Evolutionary conservation across 2,113 vertebrate species (phyloP).

Genomic region (Nycticebus coucang): DNA sequence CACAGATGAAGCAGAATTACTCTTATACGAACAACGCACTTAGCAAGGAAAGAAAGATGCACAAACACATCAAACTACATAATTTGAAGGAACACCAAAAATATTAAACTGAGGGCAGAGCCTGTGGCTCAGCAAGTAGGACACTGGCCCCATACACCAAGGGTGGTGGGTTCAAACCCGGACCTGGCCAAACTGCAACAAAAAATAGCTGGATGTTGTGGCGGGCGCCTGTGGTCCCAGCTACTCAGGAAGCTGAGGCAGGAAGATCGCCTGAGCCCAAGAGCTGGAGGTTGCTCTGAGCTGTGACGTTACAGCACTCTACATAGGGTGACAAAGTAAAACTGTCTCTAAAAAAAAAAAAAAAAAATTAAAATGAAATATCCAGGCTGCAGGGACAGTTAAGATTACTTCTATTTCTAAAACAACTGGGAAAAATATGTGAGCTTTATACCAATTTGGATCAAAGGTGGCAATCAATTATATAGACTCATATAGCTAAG

Average conservation of each 20-base stretch:
- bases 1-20: neutral
- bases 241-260: no score
- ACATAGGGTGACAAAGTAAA: no score
- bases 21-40: neutral
- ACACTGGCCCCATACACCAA: no score
- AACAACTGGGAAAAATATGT: neutral
- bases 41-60: neutral
- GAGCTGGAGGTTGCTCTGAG: no score
- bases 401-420: neutral
- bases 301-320: no score
- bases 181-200: no score
- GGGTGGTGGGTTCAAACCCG: no score
- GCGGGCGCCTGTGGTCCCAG: no score
- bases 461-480: neutral
- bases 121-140: no score
- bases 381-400: neutral
- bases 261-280: no score
- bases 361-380: neutral
- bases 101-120: neutral
- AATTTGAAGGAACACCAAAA: conserved; percentile 8
- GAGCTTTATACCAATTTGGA: neutral
- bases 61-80: neutral
- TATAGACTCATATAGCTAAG: neutral
- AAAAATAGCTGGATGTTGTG: no score
- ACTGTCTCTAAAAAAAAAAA: neutral